Evolutionary conservation across 2,113 vertebrate genomes (phyloP).

Genomic region (Bos taurus): ARS-UCD2.0 NC_037335.1:109160501-109161000

Average conservation of each 20-base stretch:
- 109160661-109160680: neutral
- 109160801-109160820: neutral
- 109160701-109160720: neutral
- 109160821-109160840: neutral
- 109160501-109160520: neutral
- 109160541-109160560: neutral
- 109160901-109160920: neutral
- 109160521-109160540: neutral
- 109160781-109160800: neutral
- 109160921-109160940: neutral
- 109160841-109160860: neutral
- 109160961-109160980: fast-evolving
- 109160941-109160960: neutral
- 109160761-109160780: neutral
- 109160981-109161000: neutral
- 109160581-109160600: neutral
- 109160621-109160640: neutral
- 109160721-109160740: neutral
- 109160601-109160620: neutral
- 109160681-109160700: neutral
- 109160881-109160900: neutral
- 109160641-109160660: neutral
- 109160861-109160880: neutral
- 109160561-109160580: neutral
- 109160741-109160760: neutral